A percentile compares a stretch with the other conserved stretches of the same genome.
Conservation (phyloP, 2,113 vertebrate species). For the Scalopus aquaticus region DNA sequence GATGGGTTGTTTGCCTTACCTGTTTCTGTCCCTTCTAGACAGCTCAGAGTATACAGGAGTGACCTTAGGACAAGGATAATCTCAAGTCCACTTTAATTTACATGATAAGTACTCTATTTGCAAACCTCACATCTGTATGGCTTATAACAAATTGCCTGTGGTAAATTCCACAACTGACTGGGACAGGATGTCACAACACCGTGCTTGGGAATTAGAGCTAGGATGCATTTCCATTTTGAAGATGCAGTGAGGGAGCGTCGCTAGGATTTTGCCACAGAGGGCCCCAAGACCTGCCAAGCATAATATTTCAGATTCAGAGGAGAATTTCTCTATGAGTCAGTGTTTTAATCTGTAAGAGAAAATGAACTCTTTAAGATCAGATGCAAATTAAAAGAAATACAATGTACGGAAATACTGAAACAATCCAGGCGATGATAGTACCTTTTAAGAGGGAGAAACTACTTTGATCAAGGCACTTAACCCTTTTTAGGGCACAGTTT, state of each 20-base stretch:
- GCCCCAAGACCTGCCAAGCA: not conserved
- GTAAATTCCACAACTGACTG: not conserved
- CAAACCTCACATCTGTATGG: not conserved
- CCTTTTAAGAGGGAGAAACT: not conserved
- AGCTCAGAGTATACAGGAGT: not conserved
- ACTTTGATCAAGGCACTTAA: not conserved
- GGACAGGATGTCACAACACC: not conserved
- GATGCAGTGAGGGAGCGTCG: not conserved
- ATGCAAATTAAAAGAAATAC: conserved; percentile 11
- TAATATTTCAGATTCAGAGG: not conserved
- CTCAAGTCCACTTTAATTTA: not conserved
- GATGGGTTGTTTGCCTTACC: not conserved
- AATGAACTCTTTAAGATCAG: not conserved
- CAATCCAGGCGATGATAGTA: not conserved
- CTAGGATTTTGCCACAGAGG: not conserved
- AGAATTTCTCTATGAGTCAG: not conserved
- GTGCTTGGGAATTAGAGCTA: not conserved
- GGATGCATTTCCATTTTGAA: not conserved
- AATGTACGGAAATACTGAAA: not conserved
- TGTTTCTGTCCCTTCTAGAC: not conserved
- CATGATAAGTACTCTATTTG: not conserved
- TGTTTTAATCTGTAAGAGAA: conserved; percentile 2
- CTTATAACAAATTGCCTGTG: conserved; percentile 23
- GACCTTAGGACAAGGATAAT: not conserved
- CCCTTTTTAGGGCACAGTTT: not conserved